Conservation (phyloP, 2,888 invertebrate species). For the Marronus borbonicus region DNA sequence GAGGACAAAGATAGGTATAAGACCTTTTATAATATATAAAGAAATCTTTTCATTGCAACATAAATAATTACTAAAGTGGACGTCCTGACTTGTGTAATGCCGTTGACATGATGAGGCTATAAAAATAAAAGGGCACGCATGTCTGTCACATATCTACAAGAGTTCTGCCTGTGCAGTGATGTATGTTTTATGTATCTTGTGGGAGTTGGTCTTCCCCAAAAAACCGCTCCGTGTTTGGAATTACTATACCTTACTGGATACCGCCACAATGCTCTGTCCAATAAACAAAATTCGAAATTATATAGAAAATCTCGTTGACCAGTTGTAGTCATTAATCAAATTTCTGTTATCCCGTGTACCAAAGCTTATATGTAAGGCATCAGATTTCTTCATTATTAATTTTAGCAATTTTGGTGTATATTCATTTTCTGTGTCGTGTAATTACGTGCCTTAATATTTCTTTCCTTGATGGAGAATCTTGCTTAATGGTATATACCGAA, state of each 20-base stretch:
- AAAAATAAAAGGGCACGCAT: slow-evolving; percentile 49
- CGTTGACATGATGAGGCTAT: slow-evolving; percentile 51
- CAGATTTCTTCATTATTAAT: no score
- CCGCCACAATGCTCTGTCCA: no score
- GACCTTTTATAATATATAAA: slow-evolving; percentile 33
- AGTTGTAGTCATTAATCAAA: no score
- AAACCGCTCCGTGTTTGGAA: slow-evolving; percentile 13
- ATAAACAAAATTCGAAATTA: no score
- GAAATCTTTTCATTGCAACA: slow-evolving; percentile 47
- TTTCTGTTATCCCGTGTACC: no score
- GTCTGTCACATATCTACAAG: slow-evolving; percentile 47
- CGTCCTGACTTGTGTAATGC: slow-evolving; percentile 48
- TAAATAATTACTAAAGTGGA: slow-evolving; percentile 46
- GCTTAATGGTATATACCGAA: no score
- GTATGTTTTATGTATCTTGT: slow-evolving; percentile 51
- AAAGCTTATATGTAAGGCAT: no score
- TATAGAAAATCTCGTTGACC: no score
- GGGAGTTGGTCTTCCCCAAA: slow-evolving; percentile 42
- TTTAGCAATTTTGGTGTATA: no score
- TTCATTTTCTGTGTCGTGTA: no score
- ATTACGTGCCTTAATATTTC: no score
- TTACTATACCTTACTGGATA: not conserved
- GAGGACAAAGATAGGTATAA: not conserved
- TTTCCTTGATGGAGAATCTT: no score
- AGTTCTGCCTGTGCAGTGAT: slow-evolving; percentile 38